A percentile compares a stretch with the other conserved stretches of the same genome.
Evolutionary conservation across 2,113 vertebrate species (phyloP).

Genomic region (Crypturellus undulatus): DNA sequence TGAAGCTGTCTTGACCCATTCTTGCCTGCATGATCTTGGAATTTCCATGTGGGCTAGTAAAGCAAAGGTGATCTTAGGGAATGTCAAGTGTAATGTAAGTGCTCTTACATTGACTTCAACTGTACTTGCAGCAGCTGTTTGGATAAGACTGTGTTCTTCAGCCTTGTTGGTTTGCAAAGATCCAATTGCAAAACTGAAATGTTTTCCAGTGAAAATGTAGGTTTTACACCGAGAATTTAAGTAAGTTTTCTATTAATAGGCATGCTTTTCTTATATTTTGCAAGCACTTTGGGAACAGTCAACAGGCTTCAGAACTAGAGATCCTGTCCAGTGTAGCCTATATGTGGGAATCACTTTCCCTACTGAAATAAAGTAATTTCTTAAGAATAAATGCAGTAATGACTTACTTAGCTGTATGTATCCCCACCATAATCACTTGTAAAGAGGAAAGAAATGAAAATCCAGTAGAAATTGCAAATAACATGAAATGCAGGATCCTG

Average conservation of each 20-base stretch:
- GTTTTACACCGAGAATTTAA: not conserved
- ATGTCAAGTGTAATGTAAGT: too few relatives aligned
- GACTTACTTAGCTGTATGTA: not conserved
- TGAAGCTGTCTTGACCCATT: not conserved
- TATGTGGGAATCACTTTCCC: not conserved
- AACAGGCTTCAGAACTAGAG: not conserved
- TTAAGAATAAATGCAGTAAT: not conserved
- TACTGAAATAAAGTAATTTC: not conserved
- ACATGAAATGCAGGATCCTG: too few relatives aligned
- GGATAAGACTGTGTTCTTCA: not conserved
- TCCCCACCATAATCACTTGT: not conserved
- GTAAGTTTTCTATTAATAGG: not conserved
- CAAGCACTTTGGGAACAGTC: not conserved
- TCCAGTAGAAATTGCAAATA: not conserved
- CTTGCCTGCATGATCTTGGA: not conserved
- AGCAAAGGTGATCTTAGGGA: not conserved
- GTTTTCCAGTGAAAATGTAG: not conserved
- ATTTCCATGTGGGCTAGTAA: not conserved
- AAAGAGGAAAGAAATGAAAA: not conserved
- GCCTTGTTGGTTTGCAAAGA: not conserved
- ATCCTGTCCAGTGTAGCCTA: not conserved
- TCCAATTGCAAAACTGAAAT: not conserved
- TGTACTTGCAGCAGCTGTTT: not conserved
- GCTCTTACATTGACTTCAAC: not conserved
- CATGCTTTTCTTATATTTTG: not conserved